Base-by-base conservation (phyloP, 1,140 invertebrate species). In the Drosophila willistoni region DNA sequence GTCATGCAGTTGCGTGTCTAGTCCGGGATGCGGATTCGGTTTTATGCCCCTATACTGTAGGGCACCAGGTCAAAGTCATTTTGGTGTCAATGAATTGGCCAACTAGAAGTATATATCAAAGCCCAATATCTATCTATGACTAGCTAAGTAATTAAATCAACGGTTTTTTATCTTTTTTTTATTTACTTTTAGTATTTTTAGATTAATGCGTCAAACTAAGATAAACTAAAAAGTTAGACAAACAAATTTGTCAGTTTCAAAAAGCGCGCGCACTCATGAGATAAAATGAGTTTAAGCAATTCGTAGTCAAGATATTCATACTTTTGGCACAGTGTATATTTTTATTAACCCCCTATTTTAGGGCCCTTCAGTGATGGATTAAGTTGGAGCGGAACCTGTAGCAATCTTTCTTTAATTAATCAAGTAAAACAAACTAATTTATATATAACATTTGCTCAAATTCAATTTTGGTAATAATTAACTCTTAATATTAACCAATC, bases 1-100 rank as follows among this genome's bases (percentile, higher is more conserved):
- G 66, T 68, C 68, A 19, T 69, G 73, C 42, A 56, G 41, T 51
- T 71, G 74, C 71, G 71, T 76, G 57, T 65, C 17, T 36, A 47
- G 68, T 70, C 56, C 54, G 39, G 75, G 67, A 44, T 62, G 42
- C 14, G 39, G 57, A 60, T 55, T 42, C 19, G 34, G 19, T 13
- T 13, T 61, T 44, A 59, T 69, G 68, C 61, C 55, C 77, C 70
- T n/a, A 5, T 36, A 63, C 68, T 65, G 57, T 67, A 29, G 17
- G 72, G 68, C 67, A 70, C 66, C 63, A 47, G 66, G 51, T 73
- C 71, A 77, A 19, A 61, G 29, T 25, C 22, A 47, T 17, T 29
- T 51, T 22, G 17, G 44, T 51, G 17, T 51, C 44, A 51, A 51
- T 47, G 17, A 51, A 22, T 51, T 19, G 4, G 44, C 17, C 10